These are phyloP conservation scores for Melanitta fusca DNA, from an alignment of 2,797 vertebrate species.

Conservation along the genomic window DNA sequence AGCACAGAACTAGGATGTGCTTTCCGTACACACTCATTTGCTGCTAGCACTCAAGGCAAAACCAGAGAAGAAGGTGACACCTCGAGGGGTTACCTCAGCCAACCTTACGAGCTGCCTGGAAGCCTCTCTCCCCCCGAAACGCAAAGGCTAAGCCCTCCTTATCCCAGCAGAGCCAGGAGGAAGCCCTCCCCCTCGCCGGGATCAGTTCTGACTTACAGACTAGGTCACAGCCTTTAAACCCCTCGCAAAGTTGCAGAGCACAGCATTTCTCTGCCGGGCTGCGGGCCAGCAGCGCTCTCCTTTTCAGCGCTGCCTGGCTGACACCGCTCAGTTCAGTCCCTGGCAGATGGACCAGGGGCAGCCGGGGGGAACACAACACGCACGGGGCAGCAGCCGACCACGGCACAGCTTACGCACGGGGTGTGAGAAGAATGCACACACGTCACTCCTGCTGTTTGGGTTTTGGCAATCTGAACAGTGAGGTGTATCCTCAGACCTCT, in stretches of 20 bases:
- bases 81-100: background rate
- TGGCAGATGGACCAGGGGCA: background rate
- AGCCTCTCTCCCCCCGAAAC: fast-evolving
- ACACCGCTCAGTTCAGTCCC: background rate
- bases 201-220: background rate
- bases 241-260: background rate
- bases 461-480: background rate
- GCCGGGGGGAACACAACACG: background rate
- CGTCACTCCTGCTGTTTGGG: background rate
- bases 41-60: background rate
- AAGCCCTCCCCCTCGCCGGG: background rate
- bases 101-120: background rate
- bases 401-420: background rate
- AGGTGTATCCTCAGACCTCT: fast-evolving
- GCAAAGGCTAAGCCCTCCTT: background rate
- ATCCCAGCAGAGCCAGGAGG: background rate
- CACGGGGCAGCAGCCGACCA: background rate
- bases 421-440: background rate
- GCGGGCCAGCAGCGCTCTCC: background rate
- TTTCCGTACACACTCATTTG: background rate
- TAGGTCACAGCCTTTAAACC: background rate
- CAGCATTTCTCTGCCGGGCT: background rate
- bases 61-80: background rate
- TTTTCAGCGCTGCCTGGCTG: background rate
- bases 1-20: fast-evolving